These are phyloP conservation scores for Orthosia gothica DNA, from an alignment of 2,888 invertebrate species.

Conservation along the genomic window DNA sequence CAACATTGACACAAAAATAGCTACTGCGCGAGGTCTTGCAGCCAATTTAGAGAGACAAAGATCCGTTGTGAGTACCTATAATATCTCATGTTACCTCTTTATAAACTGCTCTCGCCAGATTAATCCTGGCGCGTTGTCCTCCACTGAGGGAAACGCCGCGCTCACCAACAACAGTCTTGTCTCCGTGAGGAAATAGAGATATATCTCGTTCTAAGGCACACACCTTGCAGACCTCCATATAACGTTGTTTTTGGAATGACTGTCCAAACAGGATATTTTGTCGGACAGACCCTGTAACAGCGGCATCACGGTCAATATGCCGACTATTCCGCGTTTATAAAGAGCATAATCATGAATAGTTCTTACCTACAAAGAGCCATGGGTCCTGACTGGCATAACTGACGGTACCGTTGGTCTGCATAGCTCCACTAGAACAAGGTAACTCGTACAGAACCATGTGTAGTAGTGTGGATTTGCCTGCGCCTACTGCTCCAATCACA, in stretches of 20 bases:
- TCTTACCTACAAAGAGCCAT: slow-evolving; percentile 94
- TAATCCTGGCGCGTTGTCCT: slow-evolving; percentile 94
- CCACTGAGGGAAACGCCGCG: slow-evolving; percentile 96
- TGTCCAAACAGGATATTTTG: slow-evolving; percentile 98
- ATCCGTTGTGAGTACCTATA: too few species aligned
- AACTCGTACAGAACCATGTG: slow-evolving; percentile 95
- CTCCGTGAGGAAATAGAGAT: slow-evolving; percentile 94
- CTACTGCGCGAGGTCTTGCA: too few species aligned
- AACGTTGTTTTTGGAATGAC: slow-evolving; percentile 91
- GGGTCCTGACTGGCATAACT: slow-evolving; percentile 96
- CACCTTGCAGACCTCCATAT: slow-evolving; percentile 93
- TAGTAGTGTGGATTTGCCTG: slow-evolving; percentile 92
- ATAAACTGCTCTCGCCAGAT: slow-evolving; percentile 93
- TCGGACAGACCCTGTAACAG: slow-evolving; percentile 93
- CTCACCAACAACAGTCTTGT: slow-evolving; percentile 96
- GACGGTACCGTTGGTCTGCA: slow-evolving; percentile 92
- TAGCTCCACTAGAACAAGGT: slow-evolving; percentile 92
- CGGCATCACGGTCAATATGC: background rate
- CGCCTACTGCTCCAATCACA: slow-evolving; percentile 92
- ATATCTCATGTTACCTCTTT: slow-evolving; percentile 81
- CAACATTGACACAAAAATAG: too few species aligned
- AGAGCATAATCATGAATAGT: background rate
- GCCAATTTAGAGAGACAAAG: too few species aligned
- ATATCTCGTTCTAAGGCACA: slow-evolving; percentile 95
- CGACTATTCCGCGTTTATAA: background rate